Evolutionary conservation across 2,888 invertebrate genomes (phyloP).

Genomic region (Ichneumoninae sp.): DNA sequence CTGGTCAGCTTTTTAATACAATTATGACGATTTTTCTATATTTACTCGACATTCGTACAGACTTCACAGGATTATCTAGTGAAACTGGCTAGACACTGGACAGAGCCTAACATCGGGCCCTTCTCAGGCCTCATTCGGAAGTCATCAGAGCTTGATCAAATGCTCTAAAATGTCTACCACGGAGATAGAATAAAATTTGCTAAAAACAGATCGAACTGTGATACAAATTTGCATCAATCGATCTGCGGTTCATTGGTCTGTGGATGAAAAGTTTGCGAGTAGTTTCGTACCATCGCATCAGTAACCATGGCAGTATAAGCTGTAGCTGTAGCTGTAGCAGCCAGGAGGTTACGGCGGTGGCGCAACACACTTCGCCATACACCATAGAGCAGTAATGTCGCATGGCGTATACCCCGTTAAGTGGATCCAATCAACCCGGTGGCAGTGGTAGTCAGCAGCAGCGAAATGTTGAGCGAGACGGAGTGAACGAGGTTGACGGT

Average conservation of each 20-base stretch:
- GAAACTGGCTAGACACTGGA: background rate
- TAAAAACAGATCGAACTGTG: background rate
- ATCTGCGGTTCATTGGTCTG: background rate
- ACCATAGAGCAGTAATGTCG: conserved; percentile 83
- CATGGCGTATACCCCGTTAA: conserved; percentile 82
- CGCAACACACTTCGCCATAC: conserved; percentile 78
- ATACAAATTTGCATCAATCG: background rate
- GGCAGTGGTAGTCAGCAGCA: conserved; percentile 74
- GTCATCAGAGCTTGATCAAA: background rate
- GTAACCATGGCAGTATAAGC: background rate
- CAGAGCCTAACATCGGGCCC: background rate
- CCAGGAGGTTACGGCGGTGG: conserved; percentile 56
- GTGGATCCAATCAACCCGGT: conserved; percentile 84
- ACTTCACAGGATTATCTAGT: background rate
- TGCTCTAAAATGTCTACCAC: background rate
- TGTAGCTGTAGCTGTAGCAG: background rate
- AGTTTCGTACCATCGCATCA: conserved; percentile 43
- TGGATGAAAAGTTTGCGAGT: conserved; percentile 47
- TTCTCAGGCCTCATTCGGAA: background rate
- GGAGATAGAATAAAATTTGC: background rate
- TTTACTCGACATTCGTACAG: background rate
- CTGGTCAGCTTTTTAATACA: no score
- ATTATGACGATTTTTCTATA: no score
- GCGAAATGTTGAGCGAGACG: conserved; percentile 68
- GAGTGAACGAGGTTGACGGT: conserved; percentile 67